Conservation (phyloP, 1,140 invertebrate genomes). For the Dreissena polymorpha region DNA sequence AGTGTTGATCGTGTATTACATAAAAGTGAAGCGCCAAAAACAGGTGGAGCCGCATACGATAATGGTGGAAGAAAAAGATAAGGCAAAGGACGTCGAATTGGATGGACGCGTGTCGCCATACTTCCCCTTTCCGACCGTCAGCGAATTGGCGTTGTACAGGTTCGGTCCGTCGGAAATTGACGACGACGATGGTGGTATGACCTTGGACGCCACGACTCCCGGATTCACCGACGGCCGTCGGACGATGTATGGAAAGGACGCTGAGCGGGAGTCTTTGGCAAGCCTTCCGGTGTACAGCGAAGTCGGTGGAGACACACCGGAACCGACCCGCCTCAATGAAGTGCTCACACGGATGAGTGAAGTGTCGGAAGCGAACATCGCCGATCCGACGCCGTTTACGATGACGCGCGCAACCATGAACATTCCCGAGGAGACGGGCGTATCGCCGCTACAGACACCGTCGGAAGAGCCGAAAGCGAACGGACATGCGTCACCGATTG, state of each 20-base stretch:
- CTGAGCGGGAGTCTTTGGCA: slow-evolving; percentile 44
- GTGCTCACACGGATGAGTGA: slow-evolving; percentile 50
- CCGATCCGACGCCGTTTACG: slow-evolving; percentile 45
- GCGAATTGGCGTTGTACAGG: slow-evolving; percentile 55
- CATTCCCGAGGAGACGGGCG: slow-evolving; percentile 40
- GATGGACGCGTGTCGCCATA: slow-evolving; percentile 54
- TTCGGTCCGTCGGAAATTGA: slow-evolving; percentile 58
- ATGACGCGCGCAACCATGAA: slow-evolving; percentile 52
- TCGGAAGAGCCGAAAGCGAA: slow-evolving; percentile 21
- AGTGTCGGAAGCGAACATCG: slow-evolving; percentile 42
- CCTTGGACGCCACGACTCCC: slow-evolving; percentile 55
- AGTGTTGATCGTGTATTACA: slow-evolving; percentile 41
- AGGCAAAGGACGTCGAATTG: slow-evolving; percentile 32
- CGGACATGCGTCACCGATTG: neutral
- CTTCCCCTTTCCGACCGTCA: slow-evolving; percentile 59
- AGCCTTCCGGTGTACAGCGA: slow-evolving; percentile 60
- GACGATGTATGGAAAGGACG: slow-evolving; percentile 47
- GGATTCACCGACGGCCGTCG: slow-evolving; percentile 50
- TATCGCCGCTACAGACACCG: slow-evolving; percentile 39
- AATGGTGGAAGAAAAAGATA: slow-evolving; percentile 35
- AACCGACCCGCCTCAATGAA: slow-evolving; percentile 57
- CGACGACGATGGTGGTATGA: slow-evolving; percentile 58
- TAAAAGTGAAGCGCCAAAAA: slow-evolving; percentile 44
- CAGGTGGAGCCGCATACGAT: slow-evolving; percentile 43
- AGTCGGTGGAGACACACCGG: slow-evolving; percentile 54